Base-by-base conservation (phyloP, 2,888 invertebrate genomes). In the Vanessa cardui region DNA sequence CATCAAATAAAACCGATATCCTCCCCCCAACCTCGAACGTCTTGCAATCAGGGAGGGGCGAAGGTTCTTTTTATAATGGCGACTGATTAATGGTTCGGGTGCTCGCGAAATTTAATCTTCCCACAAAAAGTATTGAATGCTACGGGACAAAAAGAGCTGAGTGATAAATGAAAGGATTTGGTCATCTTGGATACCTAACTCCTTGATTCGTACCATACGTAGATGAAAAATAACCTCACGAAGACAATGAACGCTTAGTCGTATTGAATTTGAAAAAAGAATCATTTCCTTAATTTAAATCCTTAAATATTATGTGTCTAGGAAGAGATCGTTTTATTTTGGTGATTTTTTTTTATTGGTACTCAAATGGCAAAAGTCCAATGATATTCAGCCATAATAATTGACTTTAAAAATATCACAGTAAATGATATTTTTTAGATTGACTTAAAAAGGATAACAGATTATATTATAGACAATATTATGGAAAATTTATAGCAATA, bases 121-220 rank as follows among this genome's bases (percentile, higher is more conserved):
- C 77, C 82, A 82, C 90, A 92, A 91, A 92, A 92, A 92, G 91
- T 89, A 87, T 88, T 88, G 88, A 90, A 91, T 88, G 83, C 89
- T 84, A 77, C 76, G 82, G 59, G 83, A 88, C 85, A 92, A 91
- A 90, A 91, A 91, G 88, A 77, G 74, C 73, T 72, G 80, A 78
- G 86, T 92, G 92, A 92, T 91, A 89, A 90, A 92, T 91, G 87
- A 81, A 85, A 80, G 78, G 75, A 72, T 72, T 80, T 71, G 81
- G 79, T 81, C 86, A 85, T 86, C 83, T 83, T 82, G 80, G 76
- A 73, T 67, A 64, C 63, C 62, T 62, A 72, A 61, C 54, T 67
- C 31, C 65, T 66, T 66, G 58, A 66, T 62, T 68, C 54, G 50
- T 63, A 50, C 45, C 63, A 62, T 52, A 70, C 47, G 20, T 50